These are phyloP conservation scores for Campylomormyrus tamandua DNA, from an alignment of 2,113 vertebrate species.

Conservation along the genomic window DNA sequence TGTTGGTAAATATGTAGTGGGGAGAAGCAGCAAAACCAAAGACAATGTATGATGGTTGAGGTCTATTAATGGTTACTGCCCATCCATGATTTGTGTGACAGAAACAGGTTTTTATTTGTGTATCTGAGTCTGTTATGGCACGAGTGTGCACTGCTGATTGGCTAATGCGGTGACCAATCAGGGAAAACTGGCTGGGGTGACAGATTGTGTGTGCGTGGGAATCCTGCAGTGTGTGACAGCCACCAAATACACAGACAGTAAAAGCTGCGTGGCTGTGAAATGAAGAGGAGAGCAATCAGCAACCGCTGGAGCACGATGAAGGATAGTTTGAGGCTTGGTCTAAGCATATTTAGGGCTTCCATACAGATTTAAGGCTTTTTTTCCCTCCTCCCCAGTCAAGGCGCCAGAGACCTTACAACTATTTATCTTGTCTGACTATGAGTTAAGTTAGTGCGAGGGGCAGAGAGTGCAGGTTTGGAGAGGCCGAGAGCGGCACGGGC, in stretches of 20 bases:
- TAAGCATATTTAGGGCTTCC: neutral
- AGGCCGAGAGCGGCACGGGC: neutral
- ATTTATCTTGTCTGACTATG: constrained; percentile 1
- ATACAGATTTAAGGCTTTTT: neutral
- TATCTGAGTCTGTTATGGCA: neutral
- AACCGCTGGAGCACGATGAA: neutral
- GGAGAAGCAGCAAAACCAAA: neutral
- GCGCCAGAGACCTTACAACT: neutral
- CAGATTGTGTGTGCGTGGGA: neutral
- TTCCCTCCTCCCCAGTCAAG: neutral
- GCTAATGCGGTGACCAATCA: neutral
- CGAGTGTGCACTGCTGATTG: neutral
- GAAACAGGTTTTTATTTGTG: neutral
- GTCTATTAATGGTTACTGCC: neutral
- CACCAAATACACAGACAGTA: neutral
- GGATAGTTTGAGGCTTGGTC: neutral
- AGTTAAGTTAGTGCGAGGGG: constrained; percentile 1
- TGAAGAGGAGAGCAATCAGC: neutral
- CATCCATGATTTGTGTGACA: neutral
- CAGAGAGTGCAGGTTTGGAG: too few species aligned
- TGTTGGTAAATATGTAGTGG: neutral
- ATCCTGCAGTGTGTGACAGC: neutral
- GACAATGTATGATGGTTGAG: neutral
- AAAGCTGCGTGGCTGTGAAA: neutral
- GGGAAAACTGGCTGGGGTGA: constrained; percentile 1